These are phyloP conservation scores for Orchesellides sinensis DNA, from an alignment of 2,888 invertebrate species.

Conservation along the genomic window DNA sequence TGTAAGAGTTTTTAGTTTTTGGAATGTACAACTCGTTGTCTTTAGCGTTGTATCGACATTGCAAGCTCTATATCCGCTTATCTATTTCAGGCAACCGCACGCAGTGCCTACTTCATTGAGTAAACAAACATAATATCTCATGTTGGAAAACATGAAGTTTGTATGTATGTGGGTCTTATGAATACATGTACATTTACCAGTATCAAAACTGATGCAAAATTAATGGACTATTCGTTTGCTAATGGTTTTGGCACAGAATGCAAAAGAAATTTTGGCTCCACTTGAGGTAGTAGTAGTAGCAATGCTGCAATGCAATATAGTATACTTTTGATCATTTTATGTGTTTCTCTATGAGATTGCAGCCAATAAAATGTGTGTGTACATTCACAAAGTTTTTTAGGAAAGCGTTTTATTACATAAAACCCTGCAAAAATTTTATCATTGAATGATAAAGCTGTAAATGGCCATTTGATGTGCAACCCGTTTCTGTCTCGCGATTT, in stretches of 20 bases:
- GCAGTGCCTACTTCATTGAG: no score
- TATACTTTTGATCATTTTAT: conserved; percentile 10
- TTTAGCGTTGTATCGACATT: no score
- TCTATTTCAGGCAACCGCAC: no score
- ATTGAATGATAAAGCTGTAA: conserved; percentile 21
- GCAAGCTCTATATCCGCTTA: no score
- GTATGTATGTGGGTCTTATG: neutral
- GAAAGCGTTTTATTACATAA: no score
- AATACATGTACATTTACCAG: neutral
- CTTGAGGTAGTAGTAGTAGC: conserved; percentile 7
- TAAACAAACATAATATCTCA: no score
- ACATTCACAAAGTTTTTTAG: no score
- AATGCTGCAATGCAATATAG: neutral
- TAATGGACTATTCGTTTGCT: conserved; percentile 59
- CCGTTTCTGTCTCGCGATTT: no score
- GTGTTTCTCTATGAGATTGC: neutral
- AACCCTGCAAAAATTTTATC: conserved; percentile 5
- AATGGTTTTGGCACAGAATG: conserved; percentile 65
- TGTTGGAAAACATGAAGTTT: neutral
- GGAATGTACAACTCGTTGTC: no score
- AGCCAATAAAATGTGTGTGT: conserved; percentile 30
- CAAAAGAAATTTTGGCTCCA: conserved; percentile 42
- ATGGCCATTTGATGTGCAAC: conserved; percentile 33
- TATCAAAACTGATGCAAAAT: conserved; percentile 58
- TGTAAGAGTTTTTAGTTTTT: no score